Conservation (phyloP, 2,113 vertebrate species). For the Seriola dumerili region DNA sequence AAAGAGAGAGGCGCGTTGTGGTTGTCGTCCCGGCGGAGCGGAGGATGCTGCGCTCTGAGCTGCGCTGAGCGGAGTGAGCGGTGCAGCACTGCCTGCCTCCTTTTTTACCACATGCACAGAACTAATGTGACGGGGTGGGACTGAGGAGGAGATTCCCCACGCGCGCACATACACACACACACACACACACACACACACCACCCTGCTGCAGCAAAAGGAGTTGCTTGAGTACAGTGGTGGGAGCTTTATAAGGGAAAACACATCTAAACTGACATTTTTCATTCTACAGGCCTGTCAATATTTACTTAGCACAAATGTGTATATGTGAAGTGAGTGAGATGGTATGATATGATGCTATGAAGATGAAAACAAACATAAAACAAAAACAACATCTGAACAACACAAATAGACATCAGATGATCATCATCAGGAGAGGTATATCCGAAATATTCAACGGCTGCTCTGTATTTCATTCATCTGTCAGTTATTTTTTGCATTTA, state of each 20-base stretch:
- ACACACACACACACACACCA: slow-evolving; percentile 23
- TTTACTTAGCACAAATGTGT: too few species aligned
- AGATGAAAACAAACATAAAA: background rate
- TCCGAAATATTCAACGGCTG: background rate
- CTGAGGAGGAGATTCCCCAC: slow-evolving; percentile 71
- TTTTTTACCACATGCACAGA: slow-evolving; percentile 58
- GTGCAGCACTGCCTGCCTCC: slow-evolving; percentile 50
- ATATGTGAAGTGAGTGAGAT: background rate
- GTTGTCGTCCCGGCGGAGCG: slow-evolving; percentile 18
- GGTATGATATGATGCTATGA: too few species aligned
- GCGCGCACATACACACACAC: background rate
- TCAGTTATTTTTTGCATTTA: background rate
- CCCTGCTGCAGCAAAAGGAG: background rate
- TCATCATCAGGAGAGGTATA: background rate
- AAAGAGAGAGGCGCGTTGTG: background rate
- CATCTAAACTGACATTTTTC: background rate
- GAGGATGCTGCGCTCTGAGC: slow-evolving; percentile 52
- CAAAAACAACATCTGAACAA: background rate
- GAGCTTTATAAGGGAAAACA: background rate
- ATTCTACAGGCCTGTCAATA: too few species aligned
- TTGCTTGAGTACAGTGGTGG: background rate
- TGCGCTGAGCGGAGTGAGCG: slow-evolving; percentile 41
- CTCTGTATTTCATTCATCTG: background rate
- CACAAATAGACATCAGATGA: background rate
- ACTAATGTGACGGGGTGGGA: slow-evolving; percentile 69